Evolutionary conservation across 2,888 invertebrate genomes (phyloP).

Genomic region (Selenia dentaria): DNA sequence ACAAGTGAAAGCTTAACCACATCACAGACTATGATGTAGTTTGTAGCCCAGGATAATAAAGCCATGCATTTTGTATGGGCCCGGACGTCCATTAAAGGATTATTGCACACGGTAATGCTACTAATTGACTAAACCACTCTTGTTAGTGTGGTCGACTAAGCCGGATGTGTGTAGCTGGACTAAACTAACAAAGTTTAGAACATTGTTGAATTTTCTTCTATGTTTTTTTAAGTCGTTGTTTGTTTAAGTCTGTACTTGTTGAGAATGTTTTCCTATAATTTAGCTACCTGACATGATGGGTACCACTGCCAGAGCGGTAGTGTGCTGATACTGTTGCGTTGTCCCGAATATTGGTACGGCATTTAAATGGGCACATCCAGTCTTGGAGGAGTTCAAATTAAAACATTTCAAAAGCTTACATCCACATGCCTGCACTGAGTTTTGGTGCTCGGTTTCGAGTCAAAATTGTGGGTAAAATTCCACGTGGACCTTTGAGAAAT

Average conservation of each 20-base stretch:
- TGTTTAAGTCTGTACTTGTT: neutral
- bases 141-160: constrained; percentile 6
- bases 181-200: constrained; percentile 6
- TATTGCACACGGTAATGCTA: constrained; percentile 23
- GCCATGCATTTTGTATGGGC: constrained; percentile 2
- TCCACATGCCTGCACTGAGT: too few species aligned
- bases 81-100: constrained; percentile 30
- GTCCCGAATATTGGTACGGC: too few species aligned
- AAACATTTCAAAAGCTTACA: too few species aligned
- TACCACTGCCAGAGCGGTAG: too few species aligned
- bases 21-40: neutral
- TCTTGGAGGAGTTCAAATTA: too few species aligned
- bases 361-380: too few species aligned
- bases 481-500: too few species aligned
- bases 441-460: too few species aligned
- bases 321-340: too few species aligned
- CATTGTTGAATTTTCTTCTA: neutral
- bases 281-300: too few species aligned
- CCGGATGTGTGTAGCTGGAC: constrained; percentile 15
- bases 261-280: neutral
- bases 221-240: neutral
- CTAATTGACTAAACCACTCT: constrained; percentile 16
- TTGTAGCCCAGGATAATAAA: neutral
- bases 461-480: too few species aligned
- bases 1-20: too few species aligned